These are phyloP conservation scores for Anticlea derivata DNA, from an alignment of 2,888 invertebrate genomes.

Conservation along the genomic window DNA sequence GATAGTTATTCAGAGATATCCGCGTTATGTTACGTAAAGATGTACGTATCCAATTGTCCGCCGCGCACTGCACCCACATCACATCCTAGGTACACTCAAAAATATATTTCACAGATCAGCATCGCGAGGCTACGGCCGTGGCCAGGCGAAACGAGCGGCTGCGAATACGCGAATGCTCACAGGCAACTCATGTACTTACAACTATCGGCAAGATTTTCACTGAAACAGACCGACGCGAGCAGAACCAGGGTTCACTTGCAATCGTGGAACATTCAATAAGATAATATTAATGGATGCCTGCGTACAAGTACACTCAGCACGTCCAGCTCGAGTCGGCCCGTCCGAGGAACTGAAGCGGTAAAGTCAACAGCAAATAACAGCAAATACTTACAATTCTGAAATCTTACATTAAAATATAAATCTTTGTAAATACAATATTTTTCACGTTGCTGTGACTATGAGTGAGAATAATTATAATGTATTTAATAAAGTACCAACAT, in stretches of 20 bases:
- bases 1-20: conserved; percentile 12
- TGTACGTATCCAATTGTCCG: neutral
- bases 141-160: neutral
- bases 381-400: conserved; percentile 10
- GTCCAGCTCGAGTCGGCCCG: conserved; percentile 1
- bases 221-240: conserved; percentile 21
- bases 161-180: neutral
- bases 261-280: neutral
- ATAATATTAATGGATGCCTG: neutral
- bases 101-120: neutral
- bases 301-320: neutral
- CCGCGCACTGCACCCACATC: neutral
- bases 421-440: conserved; percentile 28
- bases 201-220: conserved; percentile 51
- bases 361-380: conserved; percentile 21
- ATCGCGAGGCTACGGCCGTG: neutral
- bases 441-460: conserved; percentile 3
- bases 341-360: conserved; percentile 11
- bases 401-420: conserved; percentile 27
- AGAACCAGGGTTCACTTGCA: conserved; percentile 6
- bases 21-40: conserved; percentile 23
- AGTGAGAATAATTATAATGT: neutral
- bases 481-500: neutral
- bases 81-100: conserved; percentile 1
- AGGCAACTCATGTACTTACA: conserved; percentile 43